Base-by-base conservation (phyloP, 2,888 invertebrate species). In the Automeris io region DNA sequence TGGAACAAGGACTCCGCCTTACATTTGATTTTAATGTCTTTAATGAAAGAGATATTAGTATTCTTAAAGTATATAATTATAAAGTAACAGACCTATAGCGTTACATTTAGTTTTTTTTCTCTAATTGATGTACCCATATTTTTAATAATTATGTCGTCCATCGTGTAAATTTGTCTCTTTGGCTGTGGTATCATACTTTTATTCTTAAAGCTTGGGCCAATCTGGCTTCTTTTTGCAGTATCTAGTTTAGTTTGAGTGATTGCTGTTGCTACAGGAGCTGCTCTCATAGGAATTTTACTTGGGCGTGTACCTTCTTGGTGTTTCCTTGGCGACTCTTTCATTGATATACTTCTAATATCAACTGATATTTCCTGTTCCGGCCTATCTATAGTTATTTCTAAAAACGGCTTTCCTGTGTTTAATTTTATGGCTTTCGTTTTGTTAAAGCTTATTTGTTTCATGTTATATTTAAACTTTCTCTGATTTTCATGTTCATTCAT, bases 301-400 rank as follows among this genome's bases (percentile, higher is more conserved):
- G 54, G 56, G 35, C 42, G 66, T 4, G 11, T 18, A 8, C 5
- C 37, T 11, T 40, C 25, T 35, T 37, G 21, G 22, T 22, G 21
- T 5, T 8, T 13, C 4, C 21, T 46, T 31, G 25, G 35, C 5
- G 37, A 35, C 24, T 35, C 31, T 8, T 24, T 19, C 13, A 18
- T 29, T 22, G 9, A 24, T n/a, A 35, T 32, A 7, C 33, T 47
- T 19, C 39, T 42, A 9, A 42, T 42, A 13, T 46, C 41, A 4
- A 39, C 49, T 8, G 45, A 45, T 7, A 62, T 51, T 13, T 52
- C 57, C 5, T 52, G 40, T 6, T 48, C 32, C 3, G 67, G 63
- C 33, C 51, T 57, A 19, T 69, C 66, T 18, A 72, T 65, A 26
- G 56, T 61, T 9, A 71, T 71, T 32, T 70, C 59, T 25, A 73